A percentile compares a stretch with the other conserved stretches of the same genome.
These are phyloP conservation scores for Zosterops japonicus DNA, from an alignment of 2,113 vertebrate genomes.

Conservation along the genomic window DNA sequence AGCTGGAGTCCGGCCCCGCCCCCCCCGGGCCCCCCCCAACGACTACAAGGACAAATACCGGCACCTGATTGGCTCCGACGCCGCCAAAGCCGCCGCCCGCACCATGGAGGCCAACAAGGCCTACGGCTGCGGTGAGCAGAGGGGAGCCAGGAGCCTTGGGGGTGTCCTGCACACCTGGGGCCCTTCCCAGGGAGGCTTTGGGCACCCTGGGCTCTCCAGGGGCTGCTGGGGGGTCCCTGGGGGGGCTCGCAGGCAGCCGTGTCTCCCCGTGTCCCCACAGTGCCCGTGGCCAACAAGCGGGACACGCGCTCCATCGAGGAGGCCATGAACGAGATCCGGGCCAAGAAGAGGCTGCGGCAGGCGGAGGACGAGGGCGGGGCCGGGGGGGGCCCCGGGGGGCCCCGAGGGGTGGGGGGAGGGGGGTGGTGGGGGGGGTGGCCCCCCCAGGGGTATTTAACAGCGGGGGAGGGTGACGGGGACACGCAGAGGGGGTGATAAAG, in stretches of 20 bases:
- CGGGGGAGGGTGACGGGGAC: not conserved
- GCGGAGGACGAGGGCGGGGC: not conserved
- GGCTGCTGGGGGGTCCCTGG: not conserved
- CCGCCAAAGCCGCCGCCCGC: not conserved
- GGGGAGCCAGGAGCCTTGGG: not conserved
- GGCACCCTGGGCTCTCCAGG: too few species aligned
- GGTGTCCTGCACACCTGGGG: not conserved
- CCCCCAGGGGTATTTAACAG: not conserved
- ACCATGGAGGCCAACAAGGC: conserved; percentile 23
- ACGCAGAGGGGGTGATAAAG: not conserved
- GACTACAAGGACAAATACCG: conserved; percentile 5
- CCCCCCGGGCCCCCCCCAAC: not conserved
- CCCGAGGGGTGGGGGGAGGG: not conserved
- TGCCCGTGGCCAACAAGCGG: not conserved
- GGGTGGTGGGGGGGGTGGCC: not conserved
- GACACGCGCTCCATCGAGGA: not conserved
- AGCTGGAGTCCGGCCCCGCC: not conserved
- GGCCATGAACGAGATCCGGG: not conserved
- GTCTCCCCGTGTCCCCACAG: not conserved
- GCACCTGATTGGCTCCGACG: not conserved
- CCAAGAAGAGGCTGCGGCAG: not conserved
- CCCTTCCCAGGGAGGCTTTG: not conserved
- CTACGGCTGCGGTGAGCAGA: not conserved
- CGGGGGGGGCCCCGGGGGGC: not conserved
- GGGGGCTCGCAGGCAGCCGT: not conserved